Evolutionary conservation across 2,888 invertebrate genomes (phyloP), one percentile per base, ranked within the genome.

Genomic region (Drosophila mercatorum): DNA sequence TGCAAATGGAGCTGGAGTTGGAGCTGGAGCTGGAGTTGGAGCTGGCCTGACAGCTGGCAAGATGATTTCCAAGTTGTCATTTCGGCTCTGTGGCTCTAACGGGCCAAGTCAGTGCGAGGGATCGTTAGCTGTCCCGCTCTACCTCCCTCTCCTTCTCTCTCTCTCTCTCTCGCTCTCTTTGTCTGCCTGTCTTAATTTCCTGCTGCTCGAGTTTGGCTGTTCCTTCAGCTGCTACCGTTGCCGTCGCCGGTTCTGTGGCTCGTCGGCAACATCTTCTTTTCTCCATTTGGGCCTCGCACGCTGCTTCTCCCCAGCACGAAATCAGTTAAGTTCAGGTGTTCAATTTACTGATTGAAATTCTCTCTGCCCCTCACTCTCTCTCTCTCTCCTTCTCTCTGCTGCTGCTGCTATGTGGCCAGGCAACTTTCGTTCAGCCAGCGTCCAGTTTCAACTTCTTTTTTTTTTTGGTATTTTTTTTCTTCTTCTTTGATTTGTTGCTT

Each of bases 251-350:
- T n/a, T 34, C 31, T 34, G 31, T 34, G 31, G 6, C 7, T 34
- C 38, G 74, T 65, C 79, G 79, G 79, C 79, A 69, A 78, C 41
- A 26, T 77, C 76, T 76, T 76, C 69, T 76, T 68, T 78, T 70
- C 80, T 64, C 49, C 34, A 47, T 72, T 73, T 66, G 52, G 63
- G 38, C 69, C 70, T 80, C 43, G 64, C 74, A 73, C 72, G 69
- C 73, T 81, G 83, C 80, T 88, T 88, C 89, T 84, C 87, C 80
- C 86, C 69, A 72, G 76, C 88, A 83, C 83, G 75, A 88, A 89
- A 87, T 90, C 88, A 81, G 83, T 89, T 85, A 83, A 78, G 83
- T 85, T 90, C 89, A 90, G 90, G 90, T 90, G 89, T 90, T 87
- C 90, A 81, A 88, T 88, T 85, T 81, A 78, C 87, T 85, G 88